Percentiles rank a stretch among this genome's conserved stretches.
Conservation (phyloP, 2,888 invertebrate species). For the Zaprionus obscuricornis region DNA sequence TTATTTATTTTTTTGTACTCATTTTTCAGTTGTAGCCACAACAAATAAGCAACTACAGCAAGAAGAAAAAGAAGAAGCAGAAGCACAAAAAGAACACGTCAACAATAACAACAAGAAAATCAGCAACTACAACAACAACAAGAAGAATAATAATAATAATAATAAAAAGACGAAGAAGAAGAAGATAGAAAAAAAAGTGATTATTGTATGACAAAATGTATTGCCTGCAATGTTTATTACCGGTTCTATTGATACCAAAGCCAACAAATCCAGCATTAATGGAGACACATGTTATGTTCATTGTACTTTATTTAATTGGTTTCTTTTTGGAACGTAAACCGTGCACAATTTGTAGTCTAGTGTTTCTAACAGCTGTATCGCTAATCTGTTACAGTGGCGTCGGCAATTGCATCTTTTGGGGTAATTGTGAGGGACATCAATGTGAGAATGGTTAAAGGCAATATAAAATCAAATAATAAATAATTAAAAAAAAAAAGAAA, state of each 20-base stretch:
- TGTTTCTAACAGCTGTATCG: slow-evolving; percentile 96
- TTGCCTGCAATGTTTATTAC: slow-evolving; percentile 98
- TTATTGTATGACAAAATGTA: slow-evolving; percentile 91
- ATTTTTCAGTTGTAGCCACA: too few species aligned
- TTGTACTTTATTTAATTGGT: slow-evolving; percentile 97
- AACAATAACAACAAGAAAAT: too few species aligned
- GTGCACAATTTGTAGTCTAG: slow-evolving; percentile 97
- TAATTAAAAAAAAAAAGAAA: slow-evolving; percentile 36
- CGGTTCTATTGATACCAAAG: slow-evolving; percentile 98
- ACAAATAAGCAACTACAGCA: too few species aligned
- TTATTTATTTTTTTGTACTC: not conserved
- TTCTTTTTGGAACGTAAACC: slow-evolving; percentile 98
- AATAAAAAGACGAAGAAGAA: slow-evolving; percentile 28
- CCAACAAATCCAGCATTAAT: slow-evolving; percentile 98
- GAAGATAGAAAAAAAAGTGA: too few species aligned
- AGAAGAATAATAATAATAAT: not conserved
- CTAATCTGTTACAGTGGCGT: slow-evolving; percentile 98
- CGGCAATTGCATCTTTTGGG: slow-evolving; percentile 97
- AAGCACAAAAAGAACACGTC: too few species aligned
- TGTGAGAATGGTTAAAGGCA: slow-evolving; percentile 84
- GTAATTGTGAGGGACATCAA: slow-evolving; percentile 89
- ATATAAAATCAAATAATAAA: slow-evolving; percentile 9
- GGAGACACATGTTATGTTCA: slow-evolving; percentile 98
- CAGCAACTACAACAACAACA: slow-evolving; percentile 16
- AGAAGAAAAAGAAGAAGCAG: too few species aligned